Evolutionary conservation across 2,888 invertebrate genomes (phyloP).

Genomic region (Cenopis cana): DNA sequence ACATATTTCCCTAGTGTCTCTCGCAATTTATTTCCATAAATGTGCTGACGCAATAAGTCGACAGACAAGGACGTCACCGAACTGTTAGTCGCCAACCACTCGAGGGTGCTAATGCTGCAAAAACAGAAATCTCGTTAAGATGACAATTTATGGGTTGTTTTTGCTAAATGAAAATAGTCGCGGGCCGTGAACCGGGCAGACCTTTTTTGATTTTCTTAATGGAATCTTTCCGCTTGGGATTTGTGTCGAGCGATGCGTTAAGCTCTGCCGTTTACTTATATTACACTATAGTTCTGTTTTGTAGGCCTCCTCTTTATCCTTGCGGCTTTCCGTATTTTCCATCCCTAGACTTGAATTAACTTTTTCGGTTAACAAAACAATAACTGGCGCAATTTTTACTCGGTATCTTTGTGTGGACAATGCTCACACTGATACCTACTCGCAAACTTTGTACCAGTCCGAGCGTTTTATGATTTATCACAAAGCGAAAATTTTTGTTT

Average conservation of each 20-base stretch:
- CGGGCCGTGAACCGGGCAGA: conserved; percentile 78
- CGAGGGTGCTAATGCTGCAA: conserved; percentile 80
- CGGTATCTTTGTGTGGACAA: conserved; percentile 62
- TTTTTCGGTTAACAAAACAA: conserved; percentile 17
- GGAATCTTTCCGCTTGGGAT: conserved; percentile 84
- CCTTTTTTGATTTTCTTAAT: conserved; percentile 85
- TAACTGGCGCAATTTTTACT: conserved; percentile 23
- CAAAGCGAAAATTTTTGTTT: conserved; percentile 81
- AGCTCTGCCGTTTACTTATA: conserved; percentile 70
- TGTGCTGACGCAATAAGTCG: conserved; percentile 66
- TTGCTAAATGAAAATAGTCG: conserved; percentile 85
- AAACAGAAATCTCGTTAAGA: conserved; percentile 85
- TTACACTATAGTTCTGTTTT: conserved; percentile 63
- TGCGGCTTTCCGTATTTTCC: conserved; percentile 10
- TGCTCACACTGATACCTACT: conserved; percentile 74
- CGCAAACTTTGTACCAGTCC: conserved; percentile 76
- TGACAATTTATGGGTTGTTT: conserved; percentile 86
- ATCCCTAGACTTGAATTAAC: conserved; percentile 20
- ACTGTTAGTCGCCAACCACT: conserved; percentile 69
- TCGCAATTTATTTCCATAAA: conserved; percentile 51
- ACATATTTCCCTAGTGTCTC: conserved; percentile 44
- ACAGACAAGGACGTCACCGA: conserved; percentile 60
- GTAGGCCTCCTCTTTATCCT: conserved; percentile 43
- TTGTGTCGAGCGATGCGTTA: conserved; percentile 78
- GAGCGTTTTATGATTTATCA: conserved; percentile 83